Evolutionary conservation across 2,113 vertebrate species (phyloP).

Genomic region (Microtus ochrogaster): DNA sequence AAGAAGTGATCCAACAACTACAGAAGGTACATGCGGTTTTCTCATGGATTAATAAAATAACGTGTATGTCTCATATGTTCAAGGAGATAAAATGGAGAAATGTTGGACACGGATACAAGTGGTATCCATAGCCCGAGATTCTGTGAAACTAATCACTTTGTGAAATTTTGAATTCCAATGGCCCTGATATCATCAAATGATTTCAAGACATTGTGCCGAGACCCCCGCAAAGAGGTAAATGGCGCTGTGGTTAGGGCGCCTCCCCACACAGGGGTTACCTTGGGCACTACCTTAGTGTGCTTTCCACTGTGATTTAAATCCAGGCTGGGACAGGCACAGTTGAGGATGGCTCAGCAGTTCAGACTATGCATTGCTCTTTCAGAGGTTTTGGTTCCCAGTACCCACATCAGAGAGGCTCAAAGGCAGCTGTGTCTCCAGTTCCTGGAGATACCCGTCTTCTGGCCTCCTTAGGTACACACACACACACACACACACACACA

Average conservation of each 20-base stretch:
- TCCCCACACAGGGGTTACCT: background rate
- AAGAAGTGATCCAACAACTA: background rate
- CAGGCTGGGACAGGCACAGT: background rate
- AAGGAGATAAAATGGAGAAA: background rate
- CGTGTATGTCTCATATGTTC: background rate
- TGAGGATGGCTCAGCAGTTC: background rate
- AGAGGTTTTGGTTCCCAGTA: too few species aligned
- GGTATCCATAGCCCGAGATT: background rate
- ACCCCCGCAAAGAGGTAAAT: background rate
- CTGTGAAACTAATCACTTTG: conserved; percentile 24
- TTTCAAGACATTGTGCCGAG: conserved; percentile 39
- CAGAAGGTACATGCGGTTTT: conserved; percentile 26
- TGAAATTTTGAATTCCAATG: conserved; percentile 43
- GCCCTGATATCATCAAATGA: conserved; percentile 28
- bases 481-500: background rate
- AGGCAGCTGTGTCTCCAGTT: background rate
- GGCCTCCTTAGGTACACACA: too few species aligned
- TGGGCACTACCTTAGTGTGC: background rate
- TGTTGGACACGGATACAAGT: conserved; percentile 3
- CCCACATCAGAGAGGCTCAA: background rate
- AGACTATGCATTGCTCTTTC: background rate
- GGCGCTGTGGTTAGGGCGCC: background rate
- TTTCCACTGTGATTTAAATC: conserved; percentile 2
- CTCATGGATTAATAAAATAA: background rate
- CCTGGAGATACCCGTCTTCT: too few species aligned